Conservation (phyloP, 2,797 vertebrate genomes). For the Remorina albescens region DNA sequence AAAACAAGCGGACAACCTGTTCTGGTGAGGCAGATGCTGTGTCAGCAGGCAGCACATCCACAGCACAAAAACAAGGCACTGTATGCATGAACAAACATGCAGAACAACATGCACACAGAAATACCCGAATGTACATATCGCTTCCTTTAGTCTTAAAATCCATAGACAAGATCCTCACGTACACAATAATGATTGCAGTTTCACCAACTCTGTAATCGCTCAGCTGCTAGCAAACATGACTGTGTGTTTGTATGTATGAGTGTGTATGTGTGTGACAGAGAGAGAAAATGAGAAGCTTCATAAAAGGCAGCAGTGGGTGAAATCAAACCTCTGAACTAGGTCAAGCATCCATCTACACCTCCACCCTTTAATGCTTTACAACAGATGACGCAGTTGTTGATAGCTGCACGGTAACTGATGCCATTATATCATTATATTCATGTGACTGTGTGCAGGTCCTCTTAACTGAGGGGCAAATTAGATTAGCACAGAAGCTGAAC, state of each 20-base stretch:
- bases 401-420: slow-evolving; percentile 44
- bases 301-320: slow-evolving; percentile 20
- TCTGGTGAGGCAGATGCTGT: slow-evolving; percentile 52
- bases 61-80: slow-evolving; percentile 18
- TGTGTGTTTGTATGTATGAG: slow-evolving; percentile 12
- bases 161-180: background rate
- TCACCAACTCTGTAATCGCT: slow-evolving; percentile 34
- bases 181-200: slow-evolving; percentile 28
- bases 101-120: background rate
- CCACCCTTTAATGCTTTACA: slow-evolving; percentile 42
- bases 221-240: slow-evolving; percentile 33
- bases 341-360: slow-evolving; percentile 49
- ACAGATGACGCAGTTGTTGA: slow-evolving; percentile 39
- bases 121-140: slow-evolving; percentile 4
- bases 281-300: slow-evolving; percentile 22
- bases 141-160: slow-evolving; percentile 8
- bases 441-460: slow-evolving; percentile 44
- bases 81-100: slow-evolving; percentile 1
- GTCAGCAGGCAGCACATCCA: slow-evolving; percentile 49
- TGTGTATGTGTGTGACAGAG: slow-evolving; percentile 12
- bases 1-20: slow-evolving; percentile 53
- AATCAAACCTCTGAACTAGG: slow-evolving; percentile 48
- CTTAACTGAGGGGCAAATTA: slow-evolving; percentile 61
- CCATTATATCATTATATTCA: slow-evolving; percentile 43
- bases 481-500: slow-evolving; percentile 58